Evolutionary conservation across 2,888 invertebrate genomes (phyloP).

Genomic region (Orthosia cruda): DNA sequence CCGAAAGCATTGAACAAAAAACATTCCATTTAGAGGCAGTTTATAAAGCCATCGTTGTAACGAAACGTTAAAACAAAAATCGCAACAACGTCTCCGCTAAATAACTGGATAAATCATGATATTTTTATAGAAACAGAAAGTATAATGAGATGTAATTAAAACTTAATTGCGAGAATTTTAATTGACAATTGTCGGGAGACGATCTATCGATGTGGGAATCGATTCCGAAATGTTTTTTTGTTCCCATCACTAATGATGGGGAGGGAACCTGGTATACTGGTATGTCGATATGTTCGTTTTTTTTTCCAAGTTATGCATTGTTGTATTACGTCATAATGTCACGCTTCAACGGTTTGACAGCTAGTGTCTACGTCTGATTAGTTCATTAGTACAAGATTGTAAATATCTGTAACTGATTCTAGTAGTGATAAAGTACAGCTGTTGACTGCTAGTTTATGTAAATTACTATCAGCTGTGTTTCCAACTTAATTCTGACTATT

Average conservation of each 20-base stretch:
- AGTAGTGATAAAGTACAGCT: conserved; percentile 30
- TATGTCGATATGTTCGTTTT: conserved; percentile 57
- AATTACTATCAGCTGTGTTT: conserved; percentile 32
- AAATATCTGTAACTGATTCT: conserved; percentile 47
- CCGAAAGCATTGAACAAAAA: conserved; percentile 42
- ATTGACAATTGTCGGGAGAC: conserved; percentile 80
- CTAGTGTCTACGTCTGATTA: conserved; percentile 55
- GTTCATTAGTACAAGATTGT: conserved; percentile 55
- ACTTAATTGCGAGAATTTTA: conserved; percentile 85
- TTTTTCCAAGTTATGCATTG: conserved; percentile 57
- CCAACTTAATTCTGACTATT: conserved; percentile 28
- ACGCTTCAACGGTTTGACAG: conserved; percentile 61
- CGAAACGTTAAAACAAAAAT: conserved; percentile 73
- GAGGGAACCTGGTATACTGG: conserved; percentile 60
- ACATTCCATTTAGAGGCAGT: conserved; percentile 51
- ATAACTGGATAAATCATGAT: conserved; percentile 76
- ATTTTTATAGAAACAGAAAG: conserved; percentile 79
- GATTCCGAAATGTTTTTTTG: conserved; percentile 72
- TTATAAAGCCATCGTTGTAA: conserved; percentile 66
- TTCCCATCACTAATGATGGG: conserved; percentile 55
- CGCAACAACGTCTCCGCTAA: conserved; percentile 52
- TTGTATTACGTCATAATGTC: conserved; percentile 64
- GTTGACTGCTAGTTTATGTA: conserved; percentile 47
- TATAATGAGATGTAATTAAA: conserved; percentile 80
- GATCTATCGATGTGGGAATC: conserved; percentile 75